Percentiles rank a stretch among this genome's conserved stretches.
phyloP scores from a whole-genome alignment of 2,113 vertebrate species.

The Guaruba guarouba region DNA sequence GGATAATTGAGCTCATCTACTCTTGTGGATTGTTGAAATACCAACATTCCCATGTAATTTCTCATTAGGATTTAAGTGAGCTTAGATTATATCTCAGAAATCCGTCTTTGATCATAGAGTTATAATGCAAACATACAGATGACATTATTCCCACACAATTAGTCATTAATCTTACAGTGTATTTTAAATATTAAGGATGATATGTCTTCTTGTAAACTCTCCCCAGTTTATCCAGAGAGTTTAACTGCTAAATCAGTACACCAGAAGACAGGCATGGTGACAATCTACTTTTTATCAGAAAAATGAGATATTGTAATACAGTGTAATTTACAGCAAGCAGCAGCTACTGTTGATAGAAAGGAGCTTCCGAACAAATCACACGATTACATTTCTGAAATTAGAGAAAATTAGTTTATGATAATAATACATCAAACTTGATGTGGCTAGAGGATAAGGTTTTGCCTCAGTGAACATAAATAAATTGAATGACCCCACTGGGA shows the following conservation, averaged over 20 bases:
- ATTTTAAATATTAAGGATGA: constrained; percentile 49
- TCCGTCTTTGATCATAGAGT: constrained; percentile 39
- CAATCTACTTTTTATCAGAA: not conserved
- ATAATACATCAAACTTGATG: not conserved
- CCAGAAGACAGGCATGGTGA: not conserved
- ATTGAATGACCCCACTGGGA: not conserved
- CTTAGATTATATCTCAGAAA: constrained; percentile 53
- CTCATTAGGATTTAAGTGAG: constrained; percentile 61
- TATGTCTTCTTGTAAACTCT: constrained; percentile 39
- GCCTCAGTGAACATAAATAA: not conserved
- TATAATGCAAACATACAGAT: constrained; percentile 41
- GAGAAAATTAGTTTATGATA: not conserved
- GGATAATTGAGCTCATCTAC: constrained; percentile 59
- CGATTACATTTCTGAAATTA: not conserved
- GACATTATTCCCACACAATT: constrained; percentile 63
- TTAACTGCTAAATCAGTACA: not conserved
- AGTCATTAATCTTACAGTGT: constrained; percentile 39
- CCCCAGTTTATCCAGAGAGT: constrained; percentile 14
- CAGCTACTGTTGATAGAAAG: not conserved
- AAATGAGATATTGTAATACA: not conserved
- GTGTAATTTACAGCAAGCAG: not conserved
- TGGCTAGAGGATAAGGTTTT: not conserved
- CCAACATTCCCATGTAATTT: constrained; percentile 62
- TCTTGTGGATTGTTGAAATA: constrained; percentile 63
- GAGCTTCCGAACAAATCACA: not conserved